Conservation (phyloP, 2,113 vertebrate genomes). For the Saguinus imperator region DNA sequence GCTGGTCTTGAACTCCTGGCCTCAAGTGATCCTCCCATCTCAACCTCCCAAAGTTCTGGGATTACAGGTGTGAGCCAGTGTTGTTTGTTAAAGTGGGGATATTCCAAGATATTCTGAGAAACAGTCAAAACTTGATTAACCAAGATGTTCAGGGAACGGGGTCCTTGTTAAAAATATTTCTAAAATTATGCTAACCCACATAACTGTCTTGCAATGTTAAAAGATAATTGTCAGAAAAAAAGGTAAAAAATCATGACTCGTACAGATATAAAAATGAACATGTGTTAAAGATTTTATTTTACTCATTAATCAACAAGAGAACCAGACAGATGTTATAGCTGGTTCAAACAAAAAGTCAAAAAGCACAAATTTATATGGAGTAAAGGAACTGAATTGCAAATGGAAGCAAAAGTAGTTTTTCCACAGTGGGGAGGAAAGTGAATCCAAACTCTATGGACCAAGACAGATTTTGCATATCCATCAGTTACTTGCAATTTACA, state of each 20-base stretch:
- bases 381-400: constrained; percentile 53
- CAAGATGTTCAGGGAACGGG: not conserved
- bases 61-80: no score
- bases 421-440: constrained; percentile 3
- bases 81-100: constrained; percentile 38
- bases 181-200: constrained; percentile 43
- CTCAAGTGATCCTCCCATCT: no score
- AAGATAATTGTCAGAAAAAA: constrained; percentile 48
- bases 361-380: constrained; percentile 55
- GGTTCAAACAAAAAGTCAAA: constrained; percentile 43
- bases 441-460: constrained; percentile 18
- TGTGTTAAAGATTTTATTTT: constrained; percentile 63
- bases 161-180: constrained; percentile 47
- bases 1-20: no score
- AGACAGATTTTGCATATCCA: constrained; percentile 44
- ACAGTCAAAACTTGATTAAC: constrained; percentile 48
- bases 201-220: constrained; percentile 50
- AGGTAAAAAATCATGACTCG: constrained; percentile 31
- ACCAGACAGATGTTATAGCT: constrained; percentile 47
- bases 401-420: constrained; percentile 57
- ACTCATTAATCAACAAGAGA: constrained; percentile 53
- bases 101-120: constrained; percentile 35
- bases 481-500: constrained; percentile 32
- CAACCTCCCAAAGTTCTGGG: no score
- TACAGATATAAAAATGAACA: constrained; percentile 46